Base-by-base conservation (phyloP, 2,888 invertebrate species). In the Embidobia sp. region DNA sequence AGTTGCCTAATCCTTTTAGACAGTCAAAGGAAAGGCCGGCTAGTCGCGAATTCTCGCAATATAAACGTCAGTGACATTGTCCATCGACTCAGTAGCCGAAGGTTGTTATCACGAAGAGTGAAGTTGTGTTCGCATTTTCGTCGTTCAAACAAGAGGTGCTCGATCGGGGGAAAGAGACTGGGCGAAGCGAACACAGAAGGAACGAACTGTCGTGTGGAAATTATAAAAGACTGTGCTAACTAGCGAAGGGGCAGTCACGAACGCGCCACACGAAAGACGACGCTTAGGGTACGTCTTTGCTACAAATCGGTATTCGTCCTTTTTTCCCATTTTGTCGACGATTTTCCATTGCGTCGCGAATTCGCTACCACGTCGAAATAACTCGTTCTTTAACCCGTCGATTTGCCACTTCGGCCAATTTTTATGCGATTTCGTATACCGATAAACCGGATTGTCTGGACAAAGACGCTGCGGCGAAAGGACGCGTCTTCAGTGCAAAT, bases 211-310 rank as follows among this genome's bases (percentile, higher is more conserved):
- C 53, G 53, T 37, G 57, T 57, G 55, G 77, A 77, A 77, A 77
- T 77, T 77, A 77, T 77, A 77, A 72, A 77, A 77, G 77, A 69
- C 63, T 61, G 73, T 63, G 22, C 19, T 46, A 55, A 73, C 57
- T n/a, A 42, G 67, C 63, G 67, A 73, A 73, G 69, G 67, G 57
- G 63, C 77, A 77, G 77, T 77, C 64, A 59, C 49, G 40, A 73
- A 63, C 73, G 64, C 63, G 67, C 72, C 69, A 46, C 63, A 73
- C 69, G 57, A 57, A 74, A 67, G 67, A 57, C 67, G 55, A 72
- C 61, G 63, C 72, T 73, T 63, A 19, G 63, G 53, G 59, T 70
- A 61, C 72, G 57, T 57, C 11, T 33, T 31, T 27, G 11, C 22
- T 3, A 26, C 22, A 22, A 44, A 44, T n/a, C n/a, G n/a, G n/a